Percentiles rank a stretch among this genome's conserved stretches.
These are phyloP conservation scores for Ceramica pisi DNA, from an alignment of 2,888 invertebrate species.

Conservation along the genomic window DNA sequence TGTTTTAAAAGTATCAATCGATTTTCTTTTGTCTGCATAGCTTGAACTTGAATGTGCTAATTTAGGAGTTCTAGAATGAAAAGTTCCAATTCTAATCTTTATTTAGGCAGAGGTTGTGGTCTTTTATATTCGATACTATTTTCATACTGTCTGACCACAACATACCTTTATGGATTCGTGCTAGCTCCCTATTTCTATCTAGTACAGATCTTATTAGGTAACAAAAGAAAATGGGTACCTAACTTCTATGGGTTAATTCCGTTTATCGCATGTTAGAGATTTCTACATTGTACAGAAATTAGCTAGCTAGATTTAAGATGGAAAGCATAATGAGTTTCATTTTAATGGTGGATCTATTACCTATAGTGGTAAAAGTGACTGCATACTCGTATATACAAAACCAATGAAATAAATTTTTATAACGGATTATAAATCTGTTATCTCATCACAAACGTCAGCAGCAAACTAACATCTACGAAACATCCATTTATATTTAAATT, in stretches of 20 bases:
- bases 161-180: background rate
- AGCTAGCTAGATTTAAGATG: background rate
- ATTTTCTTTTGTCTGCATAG: background rate
- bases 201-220: background rate
- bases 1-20: background rate
- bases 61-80: background rate
- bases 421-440: background rate
- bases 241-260: background rate
- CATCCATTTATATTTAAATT: background rate
- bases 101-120: conserved; percentile 4
- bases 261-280: conserved; percentile 11
- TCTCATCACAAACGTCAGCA: background rate
- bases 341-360: too few species aligned
- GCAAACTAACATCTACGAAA: background rate
- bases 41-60: background rate
- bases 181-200: background rate
- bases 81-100: background rate
- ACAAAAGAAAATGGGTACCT: background rate
- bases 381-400: background rate
- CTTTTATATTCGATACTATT: conserved; percentile 11
- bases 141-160: conserved; percentile 4
- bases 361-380: too few species aligned
- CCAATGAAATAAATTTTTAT: background rate
- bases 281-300: conserved; percentile 3
- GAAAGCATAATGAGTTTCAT: background rate